Evolutionary conservation across 2,113 vertebrate species (phyloP).

Genomic region (Enhydra lutris): DNA sequence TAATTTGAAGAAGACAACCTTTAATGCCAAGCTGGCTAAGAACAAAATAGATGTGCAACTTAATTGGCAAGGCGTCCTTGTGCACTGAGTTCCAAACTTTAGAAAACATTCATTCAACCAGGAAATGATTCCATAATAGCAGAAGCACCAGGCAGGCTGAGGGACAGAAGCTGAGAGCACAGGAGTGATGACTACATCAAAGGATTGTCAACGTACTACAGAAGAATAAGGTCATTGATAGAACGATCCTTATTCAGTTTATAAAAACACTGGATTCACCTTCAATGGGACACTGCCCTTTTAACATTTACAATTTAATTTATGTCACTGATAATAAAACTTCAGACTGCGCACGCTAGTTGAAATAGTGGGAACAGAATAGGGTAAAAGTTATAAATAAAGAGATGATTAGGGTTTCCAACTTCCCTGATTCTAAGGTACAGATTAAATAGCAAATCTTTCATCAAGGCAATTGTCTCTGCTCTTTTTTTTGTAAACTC

Average conservation of each 20-base stretch:
- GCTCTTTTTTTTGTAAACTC: background rate
- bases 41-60: conserved; percentile 56
- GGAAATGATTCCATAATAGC: conserved; percentile 63
- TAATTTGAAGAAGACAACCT: conserved; percentile 51
- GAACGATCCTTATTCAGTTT: conserved; percentile 63
- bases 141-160: conserved; percentile 1
- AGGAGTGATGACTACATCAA: conserved; percentile 49
- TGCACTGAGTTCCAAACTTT: conserved; percentile 56
- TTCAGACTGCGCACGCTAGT: conserved; percentile 34
- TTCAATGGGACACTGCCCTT: conserved; percentile 59
- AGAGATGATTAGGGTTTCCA: conserved; percentile 22
- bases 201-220: conserved; percentile 2
- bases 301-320: conserved; percentile 69
- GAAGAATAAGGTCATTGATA: conserved; percentile 68
- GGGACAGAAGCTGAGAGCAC: conserved; percentile 44
- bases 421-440: background rate
- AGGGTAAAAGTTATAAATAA: conserved; percentile 1
- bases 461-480: background rate
- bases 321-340: conserved; percentile 65
- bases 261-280: conserved; percentile 73
- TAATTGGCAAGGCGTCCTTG: conserved; percentile 62
- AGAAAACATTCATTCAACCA: conserved; percentile 71
- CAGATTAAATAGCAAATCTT: conserved; percentile 43
- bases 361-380: conserved; percentile 28
- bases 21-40: conserved; percentile 48